Conservation (phyloP, 1,140 invertebrate species). For the Goniozus legneri region DNA sequence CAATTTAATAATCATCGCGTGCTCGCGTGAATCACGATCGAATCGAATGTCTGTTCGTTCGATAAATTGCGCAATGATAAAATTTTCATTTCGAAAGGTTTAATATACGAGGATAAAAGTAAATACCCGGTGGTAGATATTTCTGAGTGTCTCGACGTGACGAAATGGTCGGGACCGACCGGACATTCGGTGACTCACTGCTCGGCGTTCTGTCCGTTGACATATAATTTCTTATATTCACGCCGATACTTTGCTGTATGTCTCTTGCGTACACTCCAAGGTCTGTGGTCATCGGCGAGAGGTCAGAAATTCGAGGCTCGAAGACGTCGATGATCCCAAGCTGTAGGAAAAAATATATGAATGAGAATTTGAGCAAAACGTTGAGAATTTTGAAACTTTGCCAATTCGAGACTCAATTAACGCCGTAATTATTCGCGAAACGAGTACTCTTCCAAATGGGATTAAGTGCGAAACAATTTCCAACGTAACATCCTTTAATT, state of each 20-base stretch:
- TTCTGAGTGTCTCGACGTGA: constrained; percentile 34
- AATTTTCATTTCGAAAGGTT: too few species aligned
- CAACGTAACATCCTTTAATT: neutral
- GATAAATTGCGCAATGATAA: too few species aligned
- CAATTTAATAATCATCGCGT: too few species aligned
- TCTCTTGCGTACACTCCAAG: constrained; percentile 72
- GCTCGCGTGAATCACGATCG: too few species aligned
- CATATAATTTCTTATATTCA: constrained; percentile 72
- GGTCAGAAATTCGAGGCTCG: constrained; percentile 70
- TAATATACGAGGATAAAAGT: too few species aligned
- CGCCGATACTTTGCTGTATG: constrained; percentile 76
- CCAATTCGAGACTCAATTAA: too few species aligned
- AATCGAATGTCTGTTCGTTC: too few species aligned
- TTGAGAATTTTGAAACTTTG: neutral
- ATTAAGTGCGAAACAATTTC: neutral
- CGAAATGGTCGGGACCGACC: constrained; percentile 21
- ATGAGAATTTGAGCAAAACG: neutral
- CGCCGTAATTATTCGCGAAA: too few species aligned
- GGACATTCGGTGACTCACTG: constrained; percentile 28
- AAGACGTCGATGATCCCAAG: constrained; percentile 72
- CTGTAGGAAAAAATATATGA: constrained; percentile 51
- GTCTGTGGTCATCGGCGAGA: constrained; percentile 72
- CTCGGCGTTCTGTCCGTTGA: constrained; percentile 52
- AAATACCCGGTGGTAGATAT: constrained; percentile 42
- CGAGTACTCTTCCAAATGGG: too few species aligned